A percentile compares a stretch with the other conserved stretches of the same genome.
phyloP scores from a whole-genome alignment of 1,140 invertebrate genomes.

The Drosophila melanogaster region DNA sequence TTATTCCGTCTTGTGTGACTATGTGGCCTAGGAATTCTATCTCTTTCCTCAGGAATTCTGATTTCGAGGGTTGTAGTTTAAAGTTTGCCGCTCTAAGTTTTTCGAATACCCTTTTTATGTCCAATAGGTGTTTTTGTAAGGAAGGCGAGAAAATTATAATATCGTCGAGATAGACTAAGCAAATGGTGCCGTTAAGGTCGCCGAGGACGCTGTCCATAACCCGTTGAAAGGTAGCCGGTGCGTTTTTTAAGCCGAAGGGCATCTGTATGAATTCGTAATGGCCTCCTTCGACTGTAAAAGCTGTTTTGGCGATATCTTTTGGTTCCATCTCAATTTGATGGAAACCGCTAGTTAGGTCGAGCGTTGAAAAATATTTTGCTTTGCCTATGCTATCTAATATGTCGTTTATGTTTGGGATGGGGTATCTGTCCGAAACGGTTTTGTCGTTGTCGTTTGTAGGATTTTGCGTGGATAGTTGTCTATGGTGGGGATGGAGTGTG shows the following conservation, averaged over 20 bases:
- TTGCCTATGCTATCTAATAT: no score
- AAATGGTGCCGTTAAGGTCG: background rate
- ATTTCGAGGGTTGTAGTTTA: no score
- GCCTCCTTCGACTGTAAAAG: background rate
- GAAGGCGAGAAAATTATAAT: background rate
- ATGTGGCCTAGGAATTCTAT: no score
- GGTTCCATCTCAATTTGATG: background rate
- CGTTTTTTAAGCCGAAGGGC: background rate
- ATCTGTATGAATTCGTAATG: background rate
- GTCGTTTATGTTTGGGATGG: no score
- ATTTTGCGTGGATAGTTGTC: no score
- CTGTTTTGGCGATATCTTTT: background rate
- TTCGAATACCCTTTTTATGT: constrained; percentile 13
- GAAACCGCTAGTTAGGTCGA: no score
- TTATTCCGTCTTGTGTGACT: no score
- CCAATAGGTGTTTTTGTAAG: background rate
- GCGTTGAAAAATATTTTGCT: no score
- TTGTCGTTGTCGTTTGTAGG: no score
- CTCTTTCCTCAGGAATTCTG: no score
- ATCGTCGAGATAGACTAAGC: background rate
- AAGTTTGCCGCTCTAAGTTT: constrained; percentile 18
- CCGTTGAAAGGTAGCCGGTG: background rate
- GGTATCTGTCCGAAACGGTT: background rate
- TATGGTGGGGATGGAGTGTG: no score
- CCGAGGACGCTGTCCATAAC: background rate